These are phyloP conservation scores for Prunella strophiata DNA, from an alignment of 2,797 vertebrate species.

Conservation along the genomic window DNA sequence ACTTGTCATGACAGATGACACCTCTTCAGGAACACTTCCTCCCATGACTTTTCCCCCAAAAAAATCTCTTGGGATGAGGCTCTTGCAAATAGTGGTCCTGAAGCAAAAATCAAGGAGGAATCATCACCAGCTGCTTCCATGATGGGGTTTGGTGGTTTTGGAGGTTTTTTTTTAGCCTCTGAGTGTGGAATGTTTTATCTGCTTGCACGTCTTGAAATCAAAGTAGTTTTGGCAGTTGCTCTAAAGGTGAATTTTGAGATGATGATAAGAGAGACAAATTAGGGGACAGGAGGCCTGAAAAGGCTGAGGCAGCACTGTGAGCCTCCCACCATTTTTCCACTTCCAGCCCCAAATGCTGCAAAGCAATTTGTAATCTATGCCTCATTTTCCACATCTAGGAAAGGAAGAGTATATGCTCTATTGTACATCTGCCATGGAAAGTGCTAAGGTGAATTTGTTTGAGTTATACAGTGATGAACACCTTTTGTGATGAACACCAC, in stretches of 20 bases:
- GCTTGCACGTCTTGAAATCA: not conserved
- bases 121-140: not conserved
- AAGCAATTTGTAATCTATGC: not conserved
- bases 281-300: not conserved
- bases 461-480: not conserved
- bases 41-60: conserved; percentile 1
- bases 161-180: not conserved
- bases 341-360: not conserved
- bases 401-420: not conserved
- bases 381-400: not conserved
- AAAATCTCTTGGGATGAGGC: conserved; percentile 23
- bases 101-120: conserved; percentile 30
- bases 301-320: not conserved
- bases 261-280: not conserved
- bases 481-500: not conserved
- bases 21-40: conserved; percentile 38
- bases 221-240: conserved; percentile 14
- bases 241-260: conserved; percentile 42
- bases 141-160: not conserved
- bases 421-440: not conserved
- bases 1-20: conserved; percentile 68
- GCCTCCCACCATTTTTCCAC: not conserved
- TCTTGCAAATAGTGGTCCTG: conserved; percentile 14
- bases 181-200: not conserved
- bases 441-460: not conserved